A percentile compares a stretch with the other conserved stretches of the same genome.
phyloP scores from a whole-genome alignment of 1,140 invertebrate genomes.

The Leptinotarsa defecta region DNA sequence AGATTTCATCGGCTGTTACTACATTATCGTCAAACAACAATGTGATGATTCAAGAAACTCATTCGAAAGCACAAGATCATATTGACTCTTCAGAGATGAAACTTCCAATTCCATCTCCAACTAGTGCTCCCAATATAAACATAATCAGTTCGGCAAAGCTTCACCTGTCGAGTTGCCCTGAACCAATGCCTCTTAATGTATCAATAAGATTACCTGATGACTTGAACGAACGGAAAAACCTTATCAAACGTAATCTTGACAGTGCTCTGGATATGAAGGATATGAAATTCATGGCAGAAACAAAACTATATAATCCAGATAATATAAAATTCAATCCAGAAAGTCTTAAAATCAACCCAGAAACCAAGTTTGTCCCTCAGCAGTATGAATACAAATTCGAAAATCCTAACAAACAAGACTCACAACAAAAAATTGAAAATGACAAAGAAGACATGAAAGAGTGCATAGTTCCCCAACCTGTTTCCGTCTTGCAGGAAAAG shows the following conservation, averaged over 20 bases:
- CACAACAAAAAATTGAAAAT: slow-evolving; percentile 53
- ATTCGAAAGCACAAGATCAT: slow-evolving; percentile 28
- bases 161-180: slow-evolving; percentile 9
- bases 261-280: slow-evolving; percentile 41
- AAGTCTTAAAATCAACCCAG: background rate
- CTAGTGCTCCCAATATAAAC: slow-evolving; percentile 41
- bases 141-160: slow-evolving; percentile 46
- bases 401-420: slow-evolving; percentile 54
- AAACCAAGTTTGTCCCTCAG: slow-evolving; percentile 32
- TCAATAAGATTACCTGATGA: slow-evolving; percentile 55
- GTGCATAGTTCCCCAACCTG: slow-evolving; percentile 18
- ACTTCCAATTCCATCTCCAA: slow-evolving; percentile 37
- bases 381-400: slow-evolving; percentile 39
- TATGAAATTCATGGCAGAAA: slow-evolving; percentile 31
- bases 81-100: slow-evolving; percentile 23
- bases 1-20: slow-evolving; percentile 1
- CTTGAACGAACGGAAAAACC: slow-evolving; percentile 53
- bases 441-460: slow-evolving; percentile 35
- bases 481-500: slow-evolving; percentile 35
- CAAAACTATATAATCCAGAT: slow-evolving; percentile 11
- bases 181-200: slow-evolving; percentile 51
- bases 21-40: slow-evolving; percentile 10
- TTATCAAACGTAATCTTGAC: slow-evolving; percentile 53
- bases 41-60: slow-evolving; percentile 17
- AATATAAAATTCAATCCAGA: slow-evolving; percentile 41